These are phyloP conservation scores for Drosophila bifasciata DNA, from an alignment of 1,140 invertebrate genomes.

Conservation along the genomic window DNA sequence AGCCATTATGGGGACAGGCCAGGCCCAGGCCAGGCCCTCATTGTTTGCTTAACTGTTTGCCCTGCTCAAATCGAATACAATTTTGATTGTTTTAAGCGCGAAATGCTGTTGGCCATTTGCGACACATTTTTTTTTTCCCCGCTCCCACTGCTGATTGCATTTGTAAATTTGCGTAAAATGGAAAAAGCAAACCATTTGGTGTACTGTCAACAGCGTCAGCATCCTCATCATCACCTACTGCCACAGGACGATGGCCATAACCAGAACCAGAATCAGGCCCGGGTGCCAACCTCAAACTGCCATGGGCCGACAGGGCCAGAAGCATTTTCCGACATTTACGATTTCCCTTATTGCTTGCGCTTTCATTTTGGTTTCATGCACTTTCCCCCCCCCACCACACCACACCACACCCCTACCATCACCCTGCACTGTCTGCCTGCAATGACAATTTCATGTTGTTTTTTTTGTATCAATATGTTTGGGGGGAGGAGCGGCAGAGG, in stretches of 20 bases:
- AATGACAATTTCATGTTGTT: constrained; percentile 27
- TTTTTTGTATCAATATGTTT: constrained; percentile 39
- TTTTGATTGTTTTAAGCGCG: constrained; percentile 69
- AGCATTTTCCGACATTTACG: constrained; percentile 70
- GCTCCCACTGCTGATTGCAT: constrained; percentile 52
- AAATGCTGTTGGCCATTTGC: constrained; percentile 50
- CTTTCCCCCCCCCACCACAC: constrained; percentile 28
- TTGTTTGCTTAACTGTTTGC: constrained; percentile 15
- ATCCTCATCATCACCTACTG: constrained; percentile 37
- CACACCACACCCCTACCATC: too few species aligned
- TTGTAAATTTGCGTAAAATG: constrained; percentile 51
- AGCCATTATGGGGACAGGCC: constrained; percentile 34
- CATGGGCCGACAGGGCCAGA: constrained; percentile 21
- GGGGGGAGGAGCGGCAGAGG: too few species aligned
- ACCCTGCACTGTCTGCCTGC: too few species aligned
- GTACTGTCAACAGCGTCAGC: constrained; percentile 58
- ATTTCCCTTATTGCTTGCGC: constrained; percentile 68
- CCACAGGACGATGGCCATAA: not conserved
- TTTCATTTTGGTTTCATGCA: constrained; percentile 51
- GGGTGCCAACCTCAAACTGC: constrained; percentile 14
- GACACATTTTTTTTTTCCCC: constrained; percentile 14
- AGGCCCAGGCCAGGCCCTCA: constrained; percentile 2
- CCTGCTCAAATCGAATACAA: constrained; percentile 36
- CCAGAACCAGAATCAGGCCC: not conserved
- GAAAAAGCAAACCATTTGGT: constrained; percentile 34